Base-by-base conservation (phyloP, 2,888 invertebrate genomes). In the Malacosoma neustria region DNA sequence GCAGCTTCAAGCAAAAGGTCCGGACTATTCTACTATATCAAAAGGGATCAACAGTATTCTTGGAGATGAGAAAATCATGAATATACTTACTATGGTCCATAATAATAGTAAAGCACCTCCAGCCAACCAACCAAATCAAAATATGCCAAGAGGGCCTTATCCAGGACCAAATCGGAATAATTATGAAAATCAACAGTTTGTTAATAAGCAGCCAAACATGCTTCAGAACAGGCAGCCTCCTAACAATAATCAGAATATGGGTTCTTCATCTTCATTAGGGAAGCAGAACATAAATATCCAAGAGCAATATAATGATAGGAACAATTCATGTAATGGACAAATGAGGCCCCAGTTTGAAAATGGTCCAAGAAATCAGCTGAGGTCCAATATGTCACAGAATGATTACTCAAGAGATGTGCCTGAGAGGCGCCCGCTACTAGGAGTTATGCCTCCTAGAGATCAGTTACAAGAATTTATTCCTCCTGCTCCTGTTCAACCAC, bases 31-130 rank as follows among this genome's bases (percentile, higher is more conserved):
- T 33, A 89, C 76, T n/a, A 87, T 90, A 46, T 89, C 89, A 3
- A 87, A 88, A 57, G 89, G 89, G 15, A 89, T 90, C 37, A 88
- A 89, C 54, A 86, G 74, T 41, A 89, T 90, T 47, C 73, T 90
- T 33, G 89, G 89, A 9, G 89, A 90, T 79, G 87, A 87, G 49
- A 90, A 89, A 62, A 79, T 90, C 37, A 77, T 90, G 72, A 88
- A 86, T 53, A 89, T 90, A 53, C 67, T 90, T 13, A 88, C 88
- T 13, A 75, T 81, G 62, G 73, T 85, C 34, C 53, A 64, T 41
- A 65, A 51, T 30, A 61, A 54, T 49, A 56, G 32, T 22, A 33
- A 39, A 30, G 32, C 34, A 34, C 12, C 11, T 34, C 13, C 39
- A 14, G 33, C n/a, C 11, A 11, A 22, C 13, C 42, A 43, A 42